These are phyloP conservation scores for Hemibagrus guttatus DNA, from an alignment of 2,797 vertebrate species.

Conservation along the genomic window DNA sequence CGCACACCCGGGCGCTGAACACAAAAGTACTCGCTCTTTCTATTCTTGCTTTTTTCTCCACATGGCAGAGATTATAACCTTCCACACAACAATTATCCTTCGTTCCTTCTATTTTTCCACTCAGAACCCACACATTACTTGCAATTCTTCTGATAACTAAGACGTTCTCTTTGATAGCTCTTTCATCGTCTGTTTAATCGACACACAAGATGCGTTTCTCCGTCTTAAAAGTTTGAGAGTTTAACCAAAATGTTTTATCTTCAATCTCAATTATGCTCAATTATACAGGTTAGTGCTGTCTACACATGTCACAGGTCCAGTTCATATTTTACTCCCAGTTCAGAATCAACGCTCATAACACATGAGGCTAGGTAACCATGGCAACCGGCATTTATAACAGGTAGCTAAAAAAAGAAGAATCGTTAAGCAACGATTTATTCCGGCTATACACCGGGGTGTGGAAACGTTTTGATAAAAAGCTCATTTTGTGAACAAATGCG, in stretches of 20 bases:
- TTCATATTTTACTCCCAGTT: too few relatives aligned
- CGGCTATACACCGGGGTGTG: too few relatives aligned
- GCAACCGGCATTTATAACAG: too few relatives aligned
- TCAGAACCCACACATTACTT: too few relatives aligned
- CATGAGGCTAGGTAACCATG: too few relatives aligned
- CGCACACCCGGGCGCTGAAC: neutral
- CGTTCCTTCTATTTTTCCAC: neutral
- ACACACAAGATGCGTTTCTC: neutral
- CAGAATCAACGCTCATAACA: too few relatives aligned
- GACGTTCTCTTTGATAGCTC: neutral
- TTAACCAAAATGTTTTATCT: neutral
- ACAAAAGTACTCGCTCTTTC: neutral
- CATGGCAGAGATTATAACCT: slow-evolving; percentile 1
- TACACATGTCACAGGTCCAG: too few relatives aligned
- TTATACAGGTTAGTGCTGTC: too few relatives aligned
- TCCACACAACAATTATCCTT: slow-evolving; percentile 3
- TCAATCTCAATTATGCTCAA: neutral
- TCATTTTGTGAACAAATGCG: too few relatives aligned
- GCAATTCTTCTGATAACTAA: neutral
- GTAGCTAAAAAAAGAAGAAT: too few relatives aligned
- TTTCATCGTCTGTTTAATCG: neutral
- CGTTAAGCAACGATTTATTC: too few relatives aligned
- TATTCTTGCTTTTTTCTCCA: neutral
- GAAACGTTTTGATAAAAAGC: too few relatives aligned
- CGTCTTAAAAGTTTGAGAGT: neutral